Evolutionary conservation across 2,113 vertebrate species (phyloP), one percentile per base, ranked within the genome.

Genomic region (Danionella cerebrum): DNA sequence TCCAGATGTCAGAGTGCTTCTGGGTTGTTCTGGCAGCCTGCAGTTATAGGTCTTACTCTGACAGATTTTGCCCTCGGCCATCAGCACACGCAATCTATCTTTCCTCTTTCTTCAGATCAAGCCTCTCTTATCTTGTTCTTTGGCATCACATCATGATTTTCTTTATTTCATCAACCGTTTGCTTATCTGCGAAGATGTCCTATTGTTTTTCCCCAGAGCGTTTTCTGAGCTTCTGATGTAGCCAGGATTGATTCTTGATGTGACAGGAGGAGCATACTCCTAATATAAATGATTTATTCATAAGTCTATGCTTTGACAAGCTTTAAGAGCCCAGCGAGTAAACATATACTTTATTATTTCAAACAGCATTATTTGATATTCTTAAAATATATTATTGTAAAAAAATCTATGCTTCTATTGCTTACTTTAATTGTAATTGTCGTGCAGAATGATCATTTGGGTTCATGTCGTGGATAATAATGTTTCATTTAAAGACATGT

Each of bases 41-140:
- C 70, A 82, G 80, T 83, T 84, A 82, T 84, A 86, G 79, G 80
- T 85, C 78, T 79, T 73, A 75, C 79, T 84, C 83, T 85, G 84
- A 86, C 82, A 85, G 80, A 79, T 76, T 78, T 84, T 36, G 78
- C 84, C 83, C 60, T 55, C 6, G 79, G 73, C 51, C 54, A 58
- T 55, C 35, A 47, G 33, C 35, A 64, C 52, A 41, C 66, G 44
- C 76, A 48, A 75, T 74, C 63, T 65, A 35, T 48, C 38, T 62
- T 4, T 51, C 41, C 42, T 16, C 36, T 29, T 38, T 21, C 45
- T 53, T 41, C 12, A 57, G 24, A 36, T 64, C 48, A 50, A 27
- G 10, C 12, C 35, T 78, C 63, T 80, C 67, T 76, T 68, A 76
- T 59, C 45, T 75, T 5, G 36, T 52, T 69, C 31, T 51, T 69